Base-by-base conservation (phyloP, 2,113 vertebrate species). In the Dicaeum eximium region DNA sequence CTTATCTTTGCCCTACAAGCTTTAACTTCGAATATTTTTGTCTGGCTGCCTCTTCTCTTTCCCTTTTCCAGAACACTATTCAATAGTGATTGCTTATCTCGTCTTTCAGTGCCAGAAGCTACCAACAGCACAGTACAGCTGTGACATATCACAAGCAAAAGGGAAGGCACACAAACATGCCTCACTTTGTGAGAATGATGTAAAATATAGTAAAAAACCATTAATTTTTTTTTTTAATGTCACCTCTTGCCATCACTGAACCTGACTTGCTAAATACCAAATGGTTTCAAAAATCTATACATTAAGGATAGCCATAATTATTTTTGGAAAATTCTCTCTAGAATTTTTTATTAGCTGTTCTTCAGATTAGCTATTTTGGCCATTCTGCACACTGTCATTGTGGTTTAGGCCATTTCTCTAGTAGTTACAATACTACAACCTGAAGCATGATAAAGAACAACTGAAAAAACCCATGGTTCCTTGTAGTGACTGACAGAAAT, bases 1-100 rank as follows among this genome's bases (percentile, higher is more conserved):
- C 71, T 96, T 97, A 96, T 95, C 95, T 94, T 93, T 89, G 40
- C 48, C 66, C 80, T 95, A 90, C 79, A 95, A 96, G 86, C 47
- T 67, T 96, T 92, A 92, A 95, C 66, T 92, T 86, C 0, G 23
- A 93, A 91, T 92, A 92, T 90, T 94, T 83, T 95, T 94, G 93
- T 95, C 93, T 92, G 58, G 48, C 67, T 95, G 73, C 71, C 66
- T 93, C 72, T 83, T 83, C 82, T 90, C 77, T 69, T 91, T 80
- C 66, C 51, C 50, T 48, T 91, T 92, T 88, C 88, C 80, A 95
- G 80, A 91, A 53, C 51, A 91, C 37, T 77, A 82, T 86, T 96
- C 87, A 94, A 50, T 69, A 92, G 35, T 24, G 82, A 92, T 93
- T 91, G 57, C 60, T 97, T 94, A 96, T 96, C 95, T 90, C 92